Base-by-base conservation (phyloP, 2,797 vertebrate genomes). In the Stomatorhinus walkeri region DNA sequence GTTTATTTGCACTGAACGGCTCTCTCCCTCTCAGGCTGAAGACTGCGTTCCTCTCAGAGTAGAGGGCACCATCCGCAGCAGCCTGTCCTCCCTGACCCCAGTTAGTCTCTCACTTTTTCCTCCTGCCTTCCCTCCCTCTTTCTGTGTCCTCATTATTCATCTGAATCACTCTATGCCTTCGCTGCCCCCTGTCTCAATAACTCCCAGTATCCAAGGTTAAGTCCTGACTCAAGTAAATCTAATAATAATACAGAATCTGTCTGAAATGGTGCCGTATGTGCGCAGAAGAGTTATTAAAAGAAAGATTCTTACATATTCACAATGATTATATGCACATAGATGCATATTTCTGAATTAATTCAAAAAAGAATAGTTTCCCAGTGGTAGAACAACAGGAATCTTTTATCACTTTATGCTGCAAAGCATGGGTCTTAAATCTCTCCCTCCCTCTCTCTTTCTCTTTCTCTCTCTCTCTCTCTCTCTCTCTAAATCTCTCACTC, bases 41-140 rank as follows among this genome's bases (percentile, higher is more conserved):
- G 95, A 96, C 46, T 91, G 40, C 79, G 92, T 94, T 90, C 94
- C 94, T 12, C 91, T 96, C 90, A 94, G 92, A 89, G 93, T 94
- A 87, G 95, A 95, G 90, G 95, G 93, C 28, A 95, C 93, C 22
- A 22, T 94, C n/a, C 93, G 94, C 90, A 94, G 90, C 92, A 96
- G 96, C 91, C 12, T 95, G 76, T 95, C 94, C 14, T 96, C 96
- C 86, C 91, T 96, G 0, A 72, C 32, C 68, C 93, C 92, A 95
- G 96, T 96, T 90, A 94, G 95, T 95, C 90, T 91, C 76, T 81
- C 2, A 22, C 49, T 56, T n/a, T 40, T 19, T 28, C 40, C 24
- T 81, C 68, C 51, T 32, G 24, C 19, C 24, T 59, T 59, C 12
- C 28, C 28, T 86, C 52, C 8, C 76, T 7, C 88, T 56, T 24